These are phyloP conservation scores for Cephonodes hylas DNA, from an alignment of 2,888 invertebrate genomes.

Conservation along the genomic window DNA sequence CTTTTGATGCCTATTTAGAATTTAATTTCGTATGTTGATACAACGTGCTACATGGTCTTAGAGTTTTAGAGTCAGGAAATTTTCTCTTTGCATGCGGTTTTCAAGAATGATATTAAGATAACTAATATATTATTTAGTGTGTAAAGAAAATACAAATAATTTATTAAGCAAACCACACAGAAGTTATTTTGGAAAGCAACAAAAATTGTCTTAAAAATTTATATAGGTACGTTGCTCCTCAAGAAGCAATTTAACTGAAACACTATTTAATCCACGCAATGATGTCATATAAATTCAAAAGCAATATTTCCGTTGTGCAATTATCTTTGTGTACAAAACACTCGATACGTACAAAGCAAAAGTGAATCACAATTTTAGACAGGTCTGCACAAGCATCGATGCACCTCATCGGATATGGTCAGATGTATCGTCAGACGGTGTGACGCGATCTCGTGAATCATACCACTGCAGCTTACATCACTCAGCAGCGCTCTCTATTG, in stretches of 20 bases:
- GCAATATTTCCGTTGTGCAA: not conserved
- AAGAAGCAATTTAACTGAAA: not conserved
- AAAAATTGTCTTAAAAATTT: no score
- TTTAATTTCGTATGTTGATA: not conserved
- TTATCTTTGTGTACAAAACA: not conserved
- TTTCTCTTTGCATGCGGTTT: no score
- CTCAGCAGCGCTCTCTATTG: not conserved
- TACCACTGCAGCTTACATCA: conserved; percentile 5
- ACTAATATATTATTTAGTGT: no score
- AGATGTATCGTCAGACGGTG: not conserved
- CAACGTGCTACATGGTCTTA: no score
- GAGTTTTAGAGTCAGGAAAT: no score
- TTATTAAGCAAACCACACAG: no score
- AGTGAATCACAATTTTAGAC: not conserved
- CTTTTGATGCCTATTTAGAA: not conserved
- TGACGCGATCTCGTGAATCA: not conserved
- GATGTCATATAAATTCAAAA: not conserved
- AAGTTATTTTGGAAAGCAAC: no score
- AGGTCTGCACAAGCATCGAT: not conserved
- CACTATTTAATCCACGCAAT: not conserved
- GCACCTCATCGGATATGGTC: not conserved
- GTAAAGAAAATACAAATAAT: no score
- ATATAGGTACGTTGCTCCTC: not conserved
- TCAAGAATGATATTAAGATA: no score
- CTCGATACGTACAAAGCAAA: not conserved